These are phyloP conservation scores for Columba livia DNA, from an alignment of 2,113 vertebrate species.

Conservation along the genomic window DNA sequence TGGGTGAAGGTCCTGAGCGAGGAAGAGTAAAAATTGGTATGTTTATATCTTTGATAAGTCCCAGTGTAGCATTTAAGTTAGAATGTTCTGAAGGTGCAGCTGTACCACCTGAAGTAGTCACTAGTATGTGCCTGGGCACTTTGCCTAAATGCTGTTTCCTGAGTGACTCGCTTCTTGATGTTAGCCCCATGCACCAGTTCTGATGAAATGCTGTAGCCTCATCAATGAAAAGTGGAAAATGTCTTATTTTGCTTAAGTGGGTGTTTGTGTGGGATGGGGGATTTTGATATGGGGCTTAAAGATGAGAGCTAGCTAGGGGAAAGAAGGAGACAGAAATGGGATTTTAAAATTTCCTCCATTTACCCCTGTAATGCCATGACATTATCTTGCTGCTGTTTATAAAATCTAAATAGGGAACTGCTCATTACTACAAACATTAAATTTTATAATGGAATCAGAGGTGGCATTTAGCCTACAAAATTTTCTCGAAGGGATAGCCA, in stretches of 20 bases:
- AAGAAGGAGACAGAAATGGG: slow-evolving; percentile 11
- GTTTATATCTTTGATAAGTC: slow-evolving; percentile 81
- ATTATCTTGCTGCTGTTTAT: slow-evolving; percentile 15
- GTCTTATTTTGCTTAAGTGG: slow-evolving; percentile 44
- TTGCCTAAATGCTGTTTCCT: slow-evolving; percentile 36
- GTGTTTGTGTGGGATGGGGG: slow-evolving; percentile 28
- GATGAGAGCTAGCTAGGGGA: not conserved
- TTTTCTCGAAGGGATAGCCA: not conserved
- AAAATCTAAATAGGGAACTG: slow-evolving; percentile 36
- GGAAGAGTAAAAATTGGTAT: slow-evolving; percentile 99
- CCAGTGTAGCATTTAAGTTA: slow-evolving; percentile 76
- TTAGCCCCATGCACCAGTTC: slow-evolving; percentile 25
- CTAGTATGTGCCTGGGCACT: slow-evolving; percentile 35
- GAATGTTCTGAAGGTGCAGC: slow-evolving; percentile 68
- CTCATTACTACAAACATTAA: not conserved
- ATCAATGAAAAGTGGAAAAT: slow-evolving; percentile 33
- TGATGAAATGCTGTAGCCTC: slow-evolving; percentile 58
- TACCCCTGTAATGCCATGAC: slow-evolving; percentile 34
- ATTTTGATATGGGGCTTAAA: not conserved
- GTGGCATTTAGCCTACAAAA: not conserved
- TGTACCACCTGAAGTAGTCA: slow-evolving; percentile 62
- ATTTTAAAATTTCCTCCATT: not conserved
- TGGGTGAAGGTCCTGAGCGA: slow-evolving; percentile 99
- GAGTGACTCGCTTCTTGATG: slow-evolving; percentile 43
- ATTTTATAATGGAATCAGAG: not conserved